phyloP scores from a whole-genome alignment of 1,140 invertebrate genomes.

The Phocides pigmalion region DNA sequence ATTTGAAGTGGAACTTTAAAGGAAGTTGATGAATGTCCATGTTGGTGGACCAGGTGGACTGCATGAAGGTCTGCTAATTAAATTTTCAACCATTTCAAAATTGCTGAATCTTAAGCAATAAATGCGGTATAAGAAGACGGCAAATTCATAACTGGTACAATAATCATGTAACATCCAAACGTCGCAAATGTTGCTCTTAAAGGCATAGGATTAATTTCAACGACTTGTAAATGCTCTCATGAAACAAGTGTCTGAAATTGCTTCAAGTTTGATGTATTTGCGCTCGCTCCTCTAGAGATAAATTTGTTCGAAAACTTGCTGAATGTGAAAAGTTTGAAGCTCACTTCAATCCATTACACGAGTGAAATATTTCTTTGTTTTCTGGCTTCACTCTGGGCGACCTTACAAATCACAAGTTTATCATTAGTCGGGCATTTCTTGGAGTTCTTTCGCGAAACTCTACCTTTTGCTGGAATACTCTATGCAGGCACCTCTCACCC shows the following conservation, averaged over 20 bases:
- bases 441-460: constrained; percentile 32
- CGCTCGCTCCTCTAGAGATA: constrained; percentile 76
- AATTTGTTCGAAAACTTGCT: constrained; percentile 82
- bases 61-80: too few relatives aligned
- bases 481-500: constrained; percentile 32
- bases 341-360: constrained; percentile 83
- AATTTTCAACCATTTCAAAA: too few relatives aligned
- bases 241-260: constrained; percentile 81
- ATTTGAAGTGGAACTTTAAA: too few relatives aligned
- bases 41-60: too few relatives aligned
- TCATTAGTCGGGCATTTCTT: constrained; percentile 53
- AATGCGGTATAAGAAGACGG: not conserved
- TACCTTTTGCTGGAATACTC: constrained; percentile 23
- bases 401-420: constrained; percentile 76
- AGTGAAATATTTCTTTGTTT: constrained; percentile 84
- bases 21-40: too few relatives aligned
- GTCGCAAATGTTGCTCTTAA: constrained; percentile 34
- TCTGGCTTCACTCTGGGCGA: constrained; percentile 66
- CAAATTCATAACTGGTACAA: constrained; percentile 16
- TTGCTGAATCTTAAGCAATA: not conserved
- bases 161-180: constrained; percentile 16
- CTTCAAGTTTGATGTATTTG: constrained; percentile 82
- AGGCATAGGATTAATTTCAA: constrained; percentile 56
- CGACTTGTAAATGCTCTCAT: constrained; percentile 69
- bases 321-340: constrained; percentile 82